Evolutionary conservation across 2,113 vertebrate species (phyloP), one percentile per base, ranked within the genome.

Genomic region (Ancistrus triradiatus): DNA sequence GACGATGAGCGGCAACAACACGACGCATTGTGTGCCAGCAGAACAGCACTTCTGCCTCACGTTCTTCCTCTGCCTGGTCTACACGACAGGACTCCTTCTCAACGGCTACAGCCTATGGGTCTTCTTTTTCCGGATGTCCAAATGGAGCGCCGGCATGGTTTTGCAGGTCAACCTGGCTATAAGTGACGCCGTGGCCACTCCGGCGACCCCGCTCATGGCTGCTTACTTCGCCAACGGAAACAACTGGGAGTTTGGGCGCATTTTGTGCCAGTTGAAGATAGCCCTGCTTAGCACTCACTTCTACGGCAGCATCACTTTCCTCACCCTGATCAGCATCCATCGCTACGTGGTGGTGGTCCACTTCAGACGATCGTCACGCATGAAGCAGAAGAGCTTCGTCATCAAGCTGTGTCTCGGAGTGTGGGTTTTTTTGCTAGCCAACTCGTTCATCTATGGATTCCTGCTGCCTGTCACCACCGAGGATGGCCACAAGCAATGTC

Each of bases 131-230:
- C 68, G 47, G 18, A 59, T 85, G 33, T 53, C 72, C 56, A 24
- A 70, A n/a, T 89, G 89, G 89, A 80, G 74, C 8, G 48, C 80
- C 0, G 83, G 84, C 2, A 82, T 78, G 7, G 69, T 74, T 4
- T 77, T 89, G 18, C 89, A 88, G 80, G 87, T 89, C 72, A 81
- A 86, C 67, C 72, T 88, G 47, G 86, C 83, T 19, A 42, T 90
- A 19, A 82, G 79, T 1, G 87, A 88, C 2, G 38, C 77, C 31
- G 70, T 89, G 3, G 75, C 79, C 35, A 74, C 79, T 1, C 88
- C 84, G 0, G 43, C 73, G 11, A 77, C 76, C 3, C 84, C 84
- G 0, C 27, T 89, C 42, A 75, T 86, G 57, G 80, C 83, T 0
- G 70, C 24, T 18, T 86, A 83, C 69, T 77, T 87, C 14, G 76